Evolutionary conservation across 2,113 vertebrate species (phyloP), one percentile per base, ranked within the genome.

Genomic region (Eonycteris spelaea): DNA sequence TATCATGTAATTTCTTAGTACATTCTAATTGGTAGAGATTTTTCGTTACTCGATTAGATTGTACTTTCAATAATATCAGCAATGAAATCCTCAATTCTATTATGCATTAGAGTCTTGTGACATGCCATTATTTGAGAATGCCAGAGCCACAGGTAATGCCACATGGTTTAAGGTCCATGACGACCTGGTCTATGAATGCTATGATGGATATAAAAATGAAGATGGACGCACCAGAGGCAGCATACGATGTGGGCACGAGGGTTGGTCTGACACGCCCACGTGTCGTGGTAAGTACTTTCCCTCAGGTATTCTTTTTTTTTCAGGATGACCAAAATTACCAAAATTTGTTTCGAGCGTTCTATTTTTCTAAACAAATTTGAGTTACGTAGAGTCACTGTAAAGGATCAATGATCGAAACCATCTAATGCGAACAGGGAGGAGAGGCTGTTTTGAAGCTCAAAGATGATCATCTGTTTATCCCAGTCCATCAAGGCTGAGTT

Each of bases 41-140:
- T 6, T 94, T 28, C 59, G 51, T 91, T 40, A 71, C 33, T 61
- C 22, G 59, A 10, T 77, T 35, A 0, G 10, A 30, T 3, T 2
- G 3, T n/a, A 5, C 4, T 24, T 43, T 75, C 9, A 19, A 61
- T 73, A 70, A 55, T 7, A 11, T 57, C 30, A 63, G 13, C 85
- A 83, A 65, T 48, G 13, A 63, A 85, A 33, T 26, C 10, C 43
- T 84, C 6, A 2, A 53, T 73, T 86, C 53, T 92, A 95, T 96
- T 65, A 30, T 96, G 45, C 79, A 57, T 61, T 94, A 98, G 98
- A 73, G 55, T 96, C 90, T 6, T 98, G 98, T 96, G 5, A 9
- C 91, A 68, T 1, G 6, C 80, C 95, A 63, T 1, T 0, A 33
- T 38, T 78, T 3, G 1, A 18, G 13, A 45, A 97, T 96, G 63